Base-by-base conservation (phyloP, 2,797 vertebrate species). In the Peromyscus attwateri region DNA sequence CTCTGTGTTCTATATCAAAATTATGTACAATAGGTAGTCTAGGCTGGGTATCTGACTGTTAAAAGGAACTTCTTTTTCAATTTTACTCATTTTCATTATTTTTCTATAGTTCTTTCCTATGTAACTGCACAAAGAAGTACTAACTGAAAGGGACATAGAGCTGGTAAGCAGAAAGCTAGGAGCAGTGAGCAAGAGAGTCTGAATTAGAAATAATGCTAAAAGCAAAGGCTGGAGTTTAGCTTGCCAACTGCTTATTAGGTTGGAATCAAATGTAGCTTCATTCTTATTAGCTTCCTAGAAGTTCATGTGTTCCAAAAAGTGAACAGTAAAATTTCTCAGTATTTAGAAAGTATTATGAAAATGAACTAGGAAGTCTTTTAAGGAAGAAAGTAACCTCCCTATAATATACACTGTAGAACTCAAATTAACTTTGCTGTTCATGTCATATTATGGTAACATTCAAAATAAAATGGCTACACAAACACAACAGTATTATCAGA, bases 401-500 rank as follows among this genome's bases (percentile, higher is more conserved):
- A 7, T 93, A 92, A 91, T n/a, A 73, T 43, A 19, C 10, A 91
- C 60, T 91, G 6, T 40, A 94, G 70, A 94, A 76, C 88, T 92
- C 57, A 73, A 95, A 89, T 66, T 92, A 27, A 91, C 34, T 84
- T 93, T 81, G n/a, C 40, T 95, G 21, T 89, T 81, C 3, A 40
- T 66, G 89, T 43, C 46, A 94, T 89, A 94, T 57, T 81, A 94
- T 49, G 70, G 46, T 31, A 87, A 57, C 23, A 96, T 84, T 96
- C 34, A 92, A 97, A 95, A 95, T 91, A 91, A 77, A 96, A 93
- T 40, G 27, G 29, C 14, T 76, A 89, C 34, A 93, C 66, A 96
- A 95, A 94, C 31, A 94, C 34, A 40, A 79, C 95, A 64, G 27
- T 43, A 97, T 95, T 95, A 92, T 64, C 11, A 64, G 29, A 46